phyloP scores from a whole-genome alignment of 2,888 invertebrate genomes.

The Pegoplata infirma region DNA sequence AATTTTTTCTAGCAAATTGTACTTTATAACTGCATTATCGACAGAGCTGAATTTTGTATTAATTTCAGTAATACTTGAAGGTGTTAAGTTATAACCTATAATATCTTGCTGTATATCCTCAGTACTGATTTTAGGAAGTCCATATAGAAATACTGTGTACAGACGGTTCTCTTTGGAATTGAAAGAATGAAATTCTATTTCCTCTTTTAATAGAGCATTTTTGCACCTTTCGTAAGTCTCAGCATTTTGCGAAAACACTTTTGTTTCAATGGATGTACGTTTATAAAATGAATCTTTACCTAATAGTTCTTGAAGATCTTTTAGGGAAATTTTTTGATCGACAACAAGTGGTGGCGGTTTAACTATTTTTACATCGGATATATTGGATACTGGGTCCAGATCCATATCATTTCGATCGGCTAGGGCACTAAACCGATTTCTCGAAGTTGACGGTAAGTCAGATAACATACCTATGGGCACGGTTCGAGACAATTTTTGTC shows the following conservation, averaged over 20 bases:
- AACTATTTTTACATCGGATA: slow-evolving; percentile 1
- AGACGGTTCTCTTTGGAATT: slow-evolving; percentile 23
- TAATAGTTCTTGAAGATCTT: not conserved
- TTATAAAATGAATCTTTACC: slow-evolving; percentile 32
- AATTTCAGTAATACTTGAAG: slow-evolving; percentile 3
- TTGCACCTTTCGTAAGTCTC: slow-evolving; percentile 21
- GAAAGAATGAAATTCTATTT: slow-evolving; percentile 35
- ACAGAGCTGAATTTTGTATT: slow-evolving; percentile 4
- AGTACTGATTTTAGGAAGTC: slow-evolving; percentile 21
- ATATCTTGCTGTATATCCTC: slow-evolving; percentile 14
- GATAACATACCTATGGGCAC: slow-evolving; percentile 2
- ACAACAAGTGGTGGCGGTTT: slow-evolving; percentile 24
- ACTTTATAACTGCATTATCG: slow-evolving; percentile 27
- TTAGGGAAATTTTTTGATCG: not conserved
- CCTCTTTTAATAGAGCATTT: not conserved
- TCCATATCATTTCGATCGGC: slow-evolving; percentile 20
- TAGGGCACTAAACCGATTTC: slow-evolving; percentile 22
- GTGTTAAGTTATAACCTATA: slow-evolving; percentile 4
- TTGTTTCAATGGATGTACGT: slow-evolving; percentile 32
- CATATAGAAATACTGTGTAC: slow-evolving; percentile 24
- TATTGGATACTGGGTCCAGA: not conserved
- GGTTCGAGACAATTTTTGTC: slow-evolving; percentile 23
- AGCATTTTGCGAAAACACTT: slow-evolving; percentile 9
- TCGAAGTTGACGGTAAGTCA: slow-evolving; percentile 17
- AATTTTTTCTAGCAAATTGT: slow-evolving; percentile 16